Percentiles rank a stretch among this genome's conserved stretches.
Conservation (phyloP, 1,140 invertebrate species). For the Drosophila triauraria region DNA sequence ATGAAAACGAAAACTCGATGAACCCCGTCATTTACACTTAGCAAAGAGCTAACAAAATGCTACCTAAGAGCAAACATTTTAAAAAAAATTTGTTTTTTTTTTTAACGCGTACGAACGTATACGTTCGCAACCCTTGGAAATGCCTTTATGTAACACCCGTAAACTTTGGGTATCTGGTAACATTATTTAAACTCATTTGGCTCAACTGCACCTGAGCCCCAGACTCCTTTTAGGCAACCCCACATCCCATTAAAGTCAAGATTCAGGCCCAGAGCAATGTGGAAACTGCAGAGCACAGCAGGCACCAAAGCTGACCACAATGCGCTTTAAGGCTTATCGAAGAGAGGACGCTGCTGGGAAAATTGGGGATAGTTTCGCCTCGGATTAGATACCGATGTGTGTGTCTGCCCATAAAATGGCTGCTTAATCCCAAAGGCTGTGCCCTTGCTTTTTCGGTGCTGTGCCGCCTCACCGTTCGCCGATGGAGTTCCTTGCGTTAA, state of each 20-base stretch:
- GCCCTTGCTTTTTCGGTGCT: too few species aligned
- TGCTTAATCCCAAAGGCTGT: slow-evolving; percentile 7
- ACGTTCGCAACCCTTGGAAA: too few species aligned
- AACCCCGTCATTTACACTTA: too few species aligned
- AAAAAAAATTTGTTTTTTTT: too few species aligned
- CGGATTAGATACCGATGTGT: slow-evolving; percentile 11
- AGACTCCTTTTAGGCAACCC: background rate
- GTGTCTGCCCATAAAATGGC: slow-evolving; percentile 5
- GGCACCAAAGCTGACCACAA: slow-evolving; percentile 12
- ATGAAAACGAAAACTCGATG: too few species aligned
- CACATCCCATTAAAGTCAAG: slow-evolving; percentile 6
- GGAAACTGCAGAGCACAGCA: background rate
- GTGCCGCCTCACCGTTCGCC: too few species aligned
- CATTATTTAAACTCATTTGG: background rate
- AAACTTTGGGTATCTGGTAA: background rate
- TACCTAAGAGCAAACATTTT: too few species aligned
- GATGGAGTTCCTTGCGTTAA: slow-evolving; percentile 2
- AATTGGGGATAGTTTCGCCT: slow-evolving; percentile 4
- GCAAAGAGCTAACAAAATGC: too few species aligned
- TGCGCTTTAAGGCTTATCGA: slow-evolving; percentile 17
- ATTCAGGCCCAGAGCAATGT: background rate
- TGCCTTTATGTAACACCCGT: too few species aligned
- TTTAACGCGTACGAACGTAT: too few species aligned
- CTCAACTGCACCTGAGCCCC: background rate
- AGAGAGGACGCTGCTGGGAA: slow-evolving; percentile 10